Conservation (phyloP, 2,113 vertebrate genomes). For the Gnathonemus longibarbis region DNA sequence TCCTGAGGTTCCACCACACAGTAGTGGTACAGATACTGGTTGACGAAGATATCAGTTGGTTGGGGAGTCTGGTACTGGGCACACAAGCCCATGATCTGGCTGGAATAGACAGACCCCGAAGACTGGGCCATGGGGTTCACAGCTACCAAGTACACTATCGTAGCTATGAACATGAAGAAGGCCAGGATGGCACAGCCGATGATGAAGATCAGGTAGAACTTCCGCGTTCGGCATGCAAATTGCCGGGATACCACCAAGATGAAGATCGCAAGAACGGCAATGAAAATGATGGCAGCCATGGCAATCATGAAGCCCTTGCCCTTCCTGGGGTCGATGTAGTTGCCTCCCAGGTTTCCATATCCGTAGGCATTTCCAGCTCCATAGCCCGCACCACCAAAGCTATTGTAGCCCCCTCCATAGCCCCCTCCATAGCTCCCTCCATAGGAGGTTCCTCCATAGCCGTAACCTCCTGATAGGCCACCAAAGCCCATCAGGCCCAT, state of each 20-base stretch:
- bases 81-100: conserved; percentile 66
- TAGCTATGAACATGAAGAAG: conserved; percentile 70
- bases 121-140: conserved; percentile 78
- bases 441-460: conserved; percentile 14
- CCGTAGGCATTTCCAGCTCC: conserved; percentile 51
- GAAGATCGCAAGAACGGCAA: conserved; percentile 62
- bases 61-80: conserved; percentile 61
- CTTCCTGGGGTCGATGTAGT: conserved; percentile 69
- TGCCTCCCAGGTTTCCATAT: conserved; percentile 57
- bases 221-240: conserved; percentile 58
- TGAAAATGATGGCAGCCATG: conserved; percentile 72
- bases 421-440: neutral
- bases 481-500: conserved; percentile 48
- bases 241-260: conserved; percentile 67
- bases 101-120: conserved; percentile 60
- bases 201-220: conserved; percentile 69
- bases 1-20: conserved; percentile 87
- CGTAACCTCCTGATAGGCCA: conserved; percentile 11
- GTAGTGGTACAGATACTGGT: conserved; percentile 85
- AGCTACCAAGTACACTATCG: conserved; percentile 77
- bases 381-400: conserved; percentile 23
- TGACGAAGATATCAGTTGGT: conserved; percentile 47
- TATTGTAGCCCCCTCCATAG: conserved; percentile 23
- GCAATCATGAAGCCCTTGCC: conserved; percentile 78
- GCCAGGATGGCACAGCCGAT: conserved; percentile 66